Percentiles rank a stretch among this genome's conserved stretches.
Conservation (phyloP, 2,797 vertebrate genomes). For the Betta splendens region DNA sequence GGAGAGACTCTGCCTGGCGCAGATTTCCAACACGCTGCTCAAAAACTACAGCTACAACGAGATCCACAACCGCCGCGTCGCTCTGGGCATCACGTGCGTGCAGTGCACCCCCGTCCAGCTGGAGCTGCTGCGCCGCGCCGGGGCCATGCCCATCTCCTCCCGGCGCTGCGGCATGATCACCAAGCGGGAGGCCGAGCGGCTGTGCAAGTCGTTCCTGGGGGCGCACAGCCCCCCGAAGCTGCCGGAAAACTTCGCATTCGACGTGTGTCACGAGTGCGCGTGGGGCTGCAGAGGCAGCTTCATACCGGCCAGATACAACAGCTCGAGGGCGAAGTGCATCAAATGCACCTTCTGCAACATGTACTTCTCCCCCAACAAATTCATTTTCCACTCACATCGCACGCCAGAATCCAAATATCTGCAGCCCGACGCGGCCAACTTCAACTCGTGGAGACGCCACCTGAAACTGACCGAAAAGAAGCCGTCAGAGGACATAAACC, state of each 20-base stretch:
- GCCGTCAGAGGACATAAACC: conserved; percentile 85
- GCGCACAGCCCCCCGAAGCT: conserved; percentile 89
- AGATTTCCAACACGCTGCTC: conserved; percentile 91
- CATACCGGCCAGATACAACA: conserved; percentile 91
- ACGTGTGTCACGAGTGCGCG: conserved; percentile 89
- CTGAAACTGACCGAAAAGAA: conserved; percentile 88
- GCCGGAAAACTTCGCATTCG: conserved; percentile 91
- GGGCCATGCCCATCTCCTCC: conserved; percentile 92
- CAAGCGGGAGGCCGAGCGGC: conserved; percentile 89
- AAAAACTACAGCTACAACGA: conserved; percentile 95
- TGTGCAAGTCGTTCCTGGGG: conserved; percentile 92
- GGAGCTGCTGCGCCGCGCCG: conserved; percentile 90
- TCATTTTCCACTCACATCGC: conserved; percentile 93
- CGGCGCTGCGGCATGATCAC: conserved; percentile 94
- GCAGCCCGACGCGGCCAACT: conserved; percentile 92
- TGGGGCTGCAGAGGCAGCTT: conserved; percentile 91
- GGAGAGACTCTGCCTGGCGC: conserved; percentile 91
- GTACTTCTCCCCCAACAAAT: conserved; percentile 94
- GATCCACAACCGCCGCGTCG: conserved; percentile 91
- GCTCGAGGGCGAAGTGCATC: conserved; percentile 92
- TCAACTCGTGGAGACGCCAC: conserved; percentile 92
- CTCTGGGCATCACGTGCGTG: conserved; percentile 91
- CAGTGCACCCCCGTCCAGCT: conserved; percentile 93
- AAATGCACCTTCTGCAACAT: conserved; percentile 92
- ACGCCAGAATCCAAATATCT: conserved; percentile 91